Percentiles rank a stretch among this genome's conserved stretches.
These are phyloP conservation scores for Lagopus leucura DNA, from an alignment of 2,113 vertebrate species.

Conservation along the genomic window DNA sequence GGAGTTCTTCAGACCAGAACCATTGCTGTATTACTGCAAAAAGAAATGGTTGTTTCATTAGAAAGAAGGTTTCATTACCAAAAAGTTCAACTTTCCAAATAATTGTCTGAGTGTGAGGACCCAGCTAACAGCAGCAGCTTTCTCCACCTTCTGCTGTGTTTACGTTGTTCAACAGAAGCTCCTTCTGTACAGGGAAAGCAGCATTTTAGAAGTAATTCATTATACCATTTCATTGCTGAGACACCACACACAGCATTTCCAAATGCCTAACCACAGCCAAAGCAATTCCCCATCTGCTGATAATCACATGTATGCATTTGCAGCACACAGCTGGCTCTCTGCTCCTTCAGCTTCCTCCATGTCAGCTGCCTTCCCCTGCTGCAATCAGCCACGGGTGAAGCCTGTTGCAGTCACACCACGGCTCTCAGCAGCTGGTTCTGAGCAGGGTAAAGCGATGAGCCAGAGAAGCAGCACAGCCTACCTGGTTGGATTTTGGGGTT, in stretches of 20 bases:
- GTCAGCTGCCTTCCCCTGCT: background rate
- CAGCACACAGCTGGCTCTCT: background rate
- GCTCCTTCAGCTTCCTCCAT: background rate
- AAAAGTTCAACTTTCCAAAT: background rate
- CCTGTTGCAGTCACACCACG: rapidly evolving
- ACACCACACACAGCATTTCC: background rate
- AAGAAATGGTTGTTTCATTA: background rate
- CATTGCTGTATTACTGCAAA: rapidly evolving
- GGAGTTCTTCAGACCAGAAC: background rate
- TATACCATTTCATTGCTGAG: background rate
- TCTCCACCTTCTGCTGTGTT: background rate
- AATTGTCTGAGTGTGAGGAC: background rate
- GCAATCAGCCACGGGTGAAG: rapidly evolving
- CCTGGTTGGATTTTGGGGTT: no score
- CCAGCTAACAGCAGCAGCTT: background rate
- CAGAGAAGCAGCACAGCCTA: background rate
- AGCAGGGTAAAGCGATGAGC: background rate
- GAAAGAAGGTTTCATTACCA: background rate
- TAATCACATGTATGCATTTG: rapidly evolving
- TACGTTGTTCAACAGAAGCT: background rate
- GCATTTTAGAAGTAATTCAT: background rate
- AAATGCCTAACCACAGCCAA: background rate
- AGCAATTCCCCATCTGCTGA: background rate
- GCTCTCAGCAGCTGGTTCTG: background rate
- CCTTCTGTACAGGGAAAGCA: background rate